phyloP scores from a whole-genome alignment of 2,888 invertebrate genomes.

The Ophion costatus region DNA sequence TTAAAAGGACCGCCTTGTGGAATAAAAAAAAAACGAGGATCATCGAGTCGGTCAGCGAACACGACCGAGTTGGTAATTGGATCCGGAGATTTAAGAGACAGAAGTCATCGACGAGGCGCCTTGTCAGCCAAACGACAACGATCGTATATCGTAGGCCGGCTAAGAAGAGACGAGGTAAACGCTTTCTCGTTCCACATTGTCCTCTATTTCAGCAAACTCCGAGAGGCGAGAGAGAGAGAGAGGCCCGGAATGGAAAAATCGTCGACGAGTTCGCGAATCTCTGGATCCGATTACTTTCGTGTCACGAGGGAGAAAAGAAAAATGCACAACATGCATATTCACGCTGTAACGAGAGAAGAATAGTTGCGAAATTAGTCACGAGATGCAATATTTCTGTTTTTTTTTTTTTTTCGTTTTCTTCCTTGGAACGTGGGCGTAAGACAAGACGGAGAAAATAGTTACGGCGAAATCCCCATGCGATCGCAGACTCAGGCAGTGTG shows the following conservation, averaged over 20 bases:
- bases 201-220: slow-evolving; percentile 46
- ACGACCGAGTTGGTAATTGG: slow-evolving; percentile 52
- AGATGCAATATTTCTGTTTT: not conserved
- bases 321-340: slow-evolving; percentile 27
- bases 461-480: slow-evolving; percentile 68
- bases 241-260: slow-evolving; percentile 30
- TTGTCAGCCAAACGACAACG: not conserved
- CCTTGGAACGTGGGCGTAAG: not conserved
- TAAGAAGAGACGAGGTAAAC: not conserved
- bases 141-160: too few species aligned
- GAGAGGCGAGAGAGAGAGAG: slow-evolving; percentile 11
- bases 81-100: slow-evolving; percentile 30
- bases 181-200: not conserved
- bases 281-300: slow-evolving; percentile 54
- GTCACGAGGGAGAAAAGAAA: slow-evolving; percentile 29
- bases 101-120: slow-evolving; percentile 29
- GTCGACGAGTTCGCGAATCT: slow-evolving; percentile 30
- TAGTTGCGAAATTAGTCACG: slow-evolving; percentile 54
- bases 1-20: not conserved
- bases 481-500: slow-evolving; percentile 73
- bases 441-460: slow-evolving; percentile 45
- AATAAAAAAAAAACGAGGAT: slow-evolving; percentile 14
- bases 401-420: too few species aligned
- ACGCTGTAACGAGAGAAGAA: slow-evolving; percentile 34
- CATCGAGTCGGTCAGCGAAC: slow-evolving; percentile 44